A percentile compares a stretch with the other conserved stretches of the same genome.
phyloP scores from a whole-genome alignment of 2,888 invertebrate species.

The Alloscopus bannaensis region DNA sequence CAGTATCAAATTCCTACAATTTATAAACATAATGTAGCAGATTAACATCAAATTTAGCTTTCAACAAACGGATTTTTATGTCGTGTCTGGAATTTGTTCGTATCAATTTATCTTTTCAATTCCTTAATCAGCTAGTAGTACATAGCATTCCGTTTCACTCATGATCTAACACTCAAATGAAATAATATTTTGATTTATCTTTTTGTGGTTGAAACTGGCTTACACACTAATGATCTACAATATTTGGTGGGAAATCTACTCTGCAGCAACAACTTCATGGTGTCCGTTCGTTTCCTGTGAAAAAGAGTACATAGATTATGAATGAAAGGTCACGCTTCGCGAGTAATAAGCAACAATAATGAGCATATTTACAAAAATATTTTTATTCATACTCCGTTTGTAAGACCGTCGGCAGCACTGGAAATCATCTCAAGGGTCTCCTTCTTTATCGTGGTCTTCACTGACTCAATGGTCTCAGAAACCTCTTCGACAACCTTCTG shows the following conservation, averaged over 20 bases:
- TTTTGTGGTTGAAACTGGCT: conserved; percentile 59
- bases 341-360: no score
- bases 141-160: conserved; percentile 29
- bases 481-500: conserved; percentile 56
- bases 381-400: conserved; percentile 49
- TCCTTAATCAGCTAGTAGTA: no score
- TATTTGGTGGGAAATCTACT: conserved; percentile 64
- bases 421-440: conserved; percentile 55
- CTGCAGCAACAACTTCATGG: conserved; percentile 66
- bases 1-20: conserved; percentile 33
- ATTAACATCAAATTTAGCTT: conserved; percentile 21
- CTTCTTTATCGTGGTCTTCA: conserved; percentile 49
- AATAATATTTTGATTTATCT: conserved; percentile 54
- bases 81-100: conserved; percentile 46
- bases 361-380: background rate
- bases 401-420: conserved; percentile 54
- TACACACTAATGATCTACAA: conserved; percentile 58
- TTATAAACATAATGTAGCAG: conserved; percentile 40
- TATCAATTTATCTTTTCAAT: conserved; percentile 10
- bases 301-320: conserved; percentile 11
- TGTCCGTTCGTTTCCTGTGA: conserved; percentile 66
- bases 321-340: no score
- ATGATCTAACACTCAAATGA: conserved; percentile 33
- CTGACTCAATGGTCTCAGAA: conserved; percentile 58
- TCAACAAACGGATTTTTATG: conserved; percentile 30